Conservation (phyloP, 1,140 invertebrate species). For the Drosophila hydei region DNA sequence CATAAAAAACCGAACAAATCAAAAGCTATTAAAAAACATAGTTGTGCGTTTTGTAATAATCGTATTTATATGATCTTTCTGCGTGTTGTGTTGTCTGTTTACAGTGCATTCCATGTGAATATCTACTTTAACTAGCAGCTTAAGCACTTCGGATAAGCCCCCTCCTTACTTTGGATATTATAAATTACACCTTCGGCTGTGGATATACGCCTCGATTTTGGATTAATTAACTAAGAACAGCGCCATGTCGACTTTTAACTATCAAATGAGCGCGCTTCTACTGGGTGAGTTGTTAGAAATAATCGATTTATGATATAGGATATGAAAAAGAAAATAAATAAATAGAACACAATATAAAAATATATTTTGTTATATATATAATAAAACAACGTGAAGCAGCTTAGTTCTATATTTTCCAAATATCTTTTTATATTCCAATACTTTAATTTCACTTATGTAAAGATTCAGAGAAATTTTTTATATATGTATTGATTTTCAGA, state of each 20-base stretch:
- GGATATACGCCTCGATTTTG: conserved; percentile 41
- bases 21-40: conserved; percentile 38
- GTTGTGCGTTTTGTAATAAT: conserved; percentile 63
- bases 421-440: no score
- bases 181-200: conserved; percentile 38
- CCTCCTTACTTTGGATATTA: conserved; percentile 51
- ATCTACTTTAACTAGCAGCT: conserved; percentile 56
- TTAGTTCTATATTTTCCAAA: no score
- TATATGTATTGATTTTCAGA: no score
- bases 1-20: conserved; percentile 25
- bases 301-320: no score
- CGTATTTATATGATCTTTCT: conserved; percentile 53
- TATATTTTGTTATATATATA: no score
- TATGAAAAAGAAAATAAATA: no score
- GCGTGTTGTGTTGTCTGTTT: conserved; percentile 71
- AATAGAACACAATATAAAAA: no score
- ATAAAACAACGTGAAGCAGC: no score
- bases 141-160: conserved; percentile 71
- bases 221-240: conserved; percentile 44
- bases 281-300: conserved; percentile 53
- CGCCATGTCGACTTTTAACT: conserved; percentile 53
- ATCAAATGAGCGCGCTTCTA: conserved; percentile 58
- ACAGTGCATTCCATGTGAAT: conserved; percentile 78
- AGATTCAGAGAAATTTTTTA: no score
- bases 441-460: no score